phyloP scores from a whole-genome alignment of 2,888 invertebrate species.

The Spilarctia lutea region DNA sequence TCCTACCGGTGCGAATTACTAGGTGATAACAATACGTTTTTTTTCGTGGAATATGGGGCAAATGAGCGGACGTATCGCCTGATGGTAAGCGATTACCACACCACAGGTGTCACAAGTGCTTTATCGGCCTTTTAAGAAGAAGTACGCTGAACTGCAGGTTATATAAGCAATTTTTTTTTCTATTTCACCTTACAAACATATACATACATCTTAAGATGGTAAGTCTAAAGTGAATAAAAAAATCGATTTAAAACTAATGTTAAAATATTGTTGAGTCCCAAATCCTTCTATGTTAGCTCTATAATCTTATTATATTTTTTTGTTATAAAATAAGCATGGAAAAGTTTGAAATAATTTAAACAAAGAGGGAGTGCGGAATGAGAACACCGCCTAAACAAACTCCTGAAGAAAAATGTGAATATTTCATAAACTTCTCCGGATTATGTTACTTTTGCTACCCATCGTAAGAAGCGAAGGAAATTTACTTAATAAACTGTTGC shows the following conservation, averaged over 20 bases:
- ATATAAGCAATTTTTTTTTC: too few relatives aligned
- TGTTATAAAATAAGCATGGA: constrained; percentile 28
- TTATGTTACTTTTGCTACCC: constrained; percentile 62
- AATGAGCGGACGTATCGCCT: too few relatives aligned
- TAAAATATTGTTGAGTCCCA: background rate
- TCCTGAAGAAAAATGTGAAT: constrained; percentile 47
- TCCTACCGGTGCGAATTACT: too few relatives aligned
- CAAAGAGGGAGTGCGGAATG: constrained; percentile 23
- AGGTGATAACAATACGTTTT: too few relatives aligned
- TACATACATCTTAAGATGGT: background rate
- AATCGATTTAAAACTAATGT: background rate
- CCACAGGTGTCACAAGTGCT: too few relatives aligned
- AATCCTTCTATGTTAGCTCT: background rate
- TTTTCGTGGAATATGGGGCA: too few relatives aligned
- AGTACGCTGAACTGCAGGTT: too few relatives aligned
- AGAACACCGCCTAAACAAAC: constrained; percentile 34
- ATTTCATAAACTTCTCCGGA: constrained; percentile 57
- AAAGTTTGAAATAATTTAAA: constrained; percentile 33
- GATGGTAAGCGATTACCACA: too few relatives aligned
- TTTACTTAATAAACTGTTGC: constrained; percentile 70
- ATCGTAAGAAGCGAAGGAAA: constrained; percentile 52
- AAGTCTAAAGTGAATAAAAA: too few relatives aligned
- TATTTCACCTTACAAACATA: background rate
- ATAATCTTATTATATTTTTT: constrained; percentile 21
- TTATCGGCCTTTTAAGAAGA: too few relatives aligned